Evolutionary conservation across 1,140 invertebrate species (phyloP).

Genomic region (Drosophila miranda): DNA sequence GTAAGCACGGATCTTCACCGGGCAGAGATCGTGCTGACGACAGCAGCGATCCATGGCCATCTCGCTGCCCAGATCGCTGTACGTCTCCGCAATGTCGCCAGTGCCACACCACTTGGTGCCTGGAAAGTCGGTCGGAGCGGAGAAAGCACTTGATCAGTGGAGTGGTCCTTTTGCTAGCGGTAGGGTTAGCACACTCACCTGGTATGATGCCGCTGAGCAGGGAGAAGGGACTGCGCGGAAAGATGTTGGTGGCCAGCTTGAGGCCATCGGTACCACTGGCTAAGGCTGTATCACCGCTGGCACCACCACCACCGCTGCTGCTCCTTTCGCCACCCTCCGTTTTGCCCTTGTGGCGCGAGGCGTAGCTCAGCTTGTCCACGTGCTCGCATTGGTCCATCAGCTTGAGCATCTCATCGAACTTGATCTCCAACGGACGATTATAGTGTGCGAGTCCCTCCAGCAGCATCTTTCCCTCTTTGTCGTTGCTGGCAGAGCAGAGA

Average conservation of each 20-base stretch:
- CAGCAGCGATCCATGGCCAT: conserved; percentile 91
- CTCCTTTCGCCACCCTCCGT: conserved; percentile 56
- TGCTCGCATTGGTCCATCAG: conserved; percentile 90
- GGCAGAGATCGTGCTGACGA: conserved; percentile 90
- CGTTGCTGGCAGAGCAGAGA: conserved; percentile 84
- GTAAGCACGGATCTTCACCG: conserved; percentile 89
- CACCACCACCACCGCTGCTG: conserved; percentile 21
- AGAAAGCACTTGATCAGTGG: background rate
- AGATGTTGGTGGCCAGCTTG: conserved; percentile 73
- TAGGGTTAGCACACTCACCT: conserved; percentile 82
- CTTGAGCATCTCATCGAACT: conserved; percentile 88
- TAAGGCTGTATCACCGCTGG: conserved; percentile 2
- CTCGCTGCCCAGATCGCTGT: conserved; percentile 90
- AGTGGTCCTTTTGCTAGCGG: no score
- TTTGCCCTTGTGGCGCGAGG: conserved; percentile 40
- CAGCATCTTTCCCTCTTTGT: conserved; percentile 85
- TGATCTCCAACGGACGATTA: conserved; percentile 85
- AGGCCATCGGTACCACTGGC: conserved; percentile 43
- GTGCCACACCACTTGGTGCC: conserved; percentile 95
- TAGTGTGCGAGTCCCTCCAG: conserved; percentile 85
- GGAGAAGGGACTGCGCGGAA: conserved; percentile 86
- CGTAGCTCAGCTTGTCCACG: conserved; percentile 82
- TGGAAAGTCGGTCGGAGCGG: conserved; percentile 63
- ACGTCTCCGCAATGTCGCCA: conserved; percentile 91
- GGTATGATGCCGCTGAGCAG: conserved; percentile 89